These are phyloP conservation scores for Oceanodroma tethys DNA, from an alignment of 2,113 vertebrate species.

Conservation along the genomic window DNA sequence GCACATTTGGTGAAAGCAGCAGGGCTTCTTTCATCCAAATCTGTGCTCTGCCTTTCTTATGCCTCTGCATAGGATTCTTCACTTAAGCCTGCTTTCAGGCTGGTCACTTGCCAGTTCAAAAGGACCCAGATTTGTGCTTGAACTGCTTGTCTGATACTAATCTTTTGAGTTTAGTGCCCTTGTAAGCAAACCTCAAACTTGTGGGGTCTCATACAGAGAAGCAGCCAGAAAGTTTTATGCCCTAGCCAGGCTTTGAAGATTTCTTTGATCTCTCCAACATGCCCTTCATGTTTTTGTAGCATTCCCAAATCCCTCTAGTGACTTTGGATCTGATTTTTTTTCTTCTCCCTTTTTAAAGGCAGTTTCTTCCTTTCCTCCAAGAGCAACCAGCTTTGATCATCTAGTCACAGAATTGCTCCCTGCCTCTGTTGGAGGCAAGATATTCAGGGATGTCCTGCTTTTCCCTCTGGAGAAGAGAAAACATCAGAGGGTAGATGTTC, in stretches of 20 bases:
- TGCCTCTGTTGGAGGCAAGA: neutral
- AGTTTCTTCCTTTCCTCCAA: neutral
- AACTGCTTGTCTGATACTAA: neutral
- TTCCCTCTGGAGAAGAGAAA: neutral
- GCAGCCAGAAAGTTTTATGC: neutral
- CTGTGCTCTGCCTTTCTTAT: neutral
- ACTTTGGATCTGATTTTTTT: neutral
- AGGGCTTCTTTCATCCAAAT: neutral
- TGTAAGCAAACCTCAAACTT: neutral
- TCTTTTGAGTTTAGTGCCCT: neutral
- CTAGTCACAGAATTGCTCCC: neutral
- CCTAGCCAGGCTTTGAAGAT: neutral
- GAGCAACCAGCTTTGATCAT: neutral
- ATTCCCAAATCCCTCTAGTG: neutral
- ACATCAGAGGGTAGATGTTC: neutral
- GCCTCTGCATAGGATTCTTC: neutral
- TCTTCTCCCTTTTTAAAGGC: neutral
- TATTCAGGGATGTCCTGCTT: neutral
- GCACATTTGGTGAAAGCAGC: neutral
- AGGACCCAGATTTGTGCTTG: neutral
- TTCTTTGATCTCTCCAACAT: neutral
- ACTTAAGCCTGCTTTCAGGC: neutral
- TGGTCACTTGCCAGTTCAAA: neutral
- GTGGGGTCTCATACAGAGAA: neutral
- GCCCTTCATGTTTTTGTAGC: neutral